phyloP scores from a whole-genome alignment of 2,797 vertebrate species.

The Trachops cirrhosus region DNA sequence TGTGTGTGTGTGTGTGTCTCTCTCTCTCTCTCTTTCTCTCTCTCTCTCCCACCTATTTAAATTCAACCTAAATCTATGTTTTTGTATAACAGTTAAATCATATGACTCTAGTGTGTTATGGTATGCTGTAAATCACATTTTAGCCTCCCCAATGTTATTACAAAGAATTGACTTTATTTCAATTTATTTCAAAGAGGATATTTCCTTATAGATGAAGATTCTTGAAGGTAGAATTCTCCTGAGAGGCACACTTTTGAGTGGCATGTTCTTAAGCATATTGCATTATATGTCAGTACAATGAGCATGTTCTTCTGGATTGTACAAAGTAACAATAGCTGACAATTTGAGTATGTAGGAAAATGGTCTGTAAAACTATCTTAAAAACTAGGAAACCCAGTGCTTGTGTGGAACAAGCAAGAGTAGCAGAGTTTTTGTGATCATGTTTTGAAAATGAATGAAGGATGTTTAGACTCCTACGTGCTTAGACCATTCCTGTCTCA shows the following conservation, averaged over 20 bases:
- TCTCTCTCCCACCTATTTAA: slow-evolving; percentile 57
- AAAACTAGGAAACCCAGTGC: slow-evolving; percentile 68
- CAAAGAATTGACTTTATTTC: slow-evolving; percentile 78
- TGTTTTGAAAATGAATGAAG: slow-evolving; percentile 66
- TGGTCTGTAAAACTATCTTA: slow-evolving; percentile 78
- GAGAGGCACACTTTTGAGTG: slow-evolving; percentile 80
- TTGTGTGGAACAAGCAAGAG: slow-evolving; percentile 68
- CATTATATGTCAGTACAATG: slow-evolving; percentile 81
- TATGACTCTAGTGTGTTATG: slow-evolving; percentile 57
- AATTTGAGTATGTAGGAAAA: slow-evolving; percentile 74
- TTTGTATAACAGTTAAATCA: slow-evolving; percentile 76
- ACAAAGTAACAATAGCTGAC: slow-evolving; percentile 80
- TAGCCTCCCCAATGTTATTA: slow-evolving; percentile 69
- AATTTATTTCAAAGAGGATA: slow-evolving; percentile 81
- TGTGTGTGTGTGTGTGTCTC: too few species aligned
- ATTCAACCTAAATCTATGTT: slow-evolving; percentile 65
- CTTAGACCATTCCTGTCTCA: slow-evolving; percentile 42
- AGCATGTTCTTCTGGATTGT: slow-evolving; percentile 80
- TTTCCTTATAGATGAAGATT: slow-evolving; percentile 78
- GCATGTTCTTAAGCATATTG: slow-evolving; percentile 80
- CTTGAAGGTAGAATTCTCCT: slow-evolving; percentile 81
- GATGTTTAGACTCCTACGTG: neutral
- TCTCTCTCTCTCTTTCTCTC: neutral
- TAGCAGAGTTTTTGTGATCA: slow-evolving; percentile 63
- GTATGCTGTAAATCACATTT: slow-evolving; percentile 70